These are phyloP conservation scores for Dromaius novaehollandiae DNA, from an alignment of 2,113 vertebrate species.

Conservation along the genomic window DNA sequence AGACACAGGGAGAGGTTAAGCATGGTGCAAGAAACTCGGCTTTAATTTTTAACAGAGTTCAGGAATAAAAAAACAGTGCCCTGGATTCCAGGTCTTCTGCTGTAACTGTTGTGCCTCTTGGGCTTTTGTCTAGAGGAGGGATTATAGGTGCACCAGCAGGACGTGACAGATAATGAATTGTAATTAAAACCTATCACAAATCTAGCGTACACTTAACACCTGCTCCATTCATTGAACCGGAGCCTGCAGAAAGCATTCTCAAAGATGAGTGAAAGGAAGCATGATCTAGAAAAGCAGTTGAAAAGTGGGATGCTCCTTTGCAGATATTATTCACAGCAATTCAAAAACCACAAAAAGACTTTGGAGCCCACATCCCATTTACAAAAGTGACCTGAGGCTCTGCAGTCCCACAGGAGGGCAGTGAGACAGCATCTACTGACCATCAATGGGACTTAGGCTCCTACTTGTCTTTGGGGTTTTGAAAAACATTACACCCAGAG, in stretches of 20 bases:
- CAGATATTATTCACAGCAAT: not conserved
- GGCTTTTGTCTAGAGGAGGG: not conserved
- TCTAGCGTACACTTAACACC: not conserved
- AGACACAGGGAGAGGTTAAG: not conserved
- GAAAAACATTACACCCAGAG: not conserved
- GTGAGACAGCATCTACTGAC: not conserved
- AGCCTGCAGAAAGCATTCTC: not conserved
- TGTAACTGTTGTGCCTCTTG: not conserved
- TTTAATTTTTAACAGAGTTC: not conserved
- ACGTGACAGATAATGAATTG: not conserved
- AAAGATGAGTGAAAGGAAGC: not conserved
- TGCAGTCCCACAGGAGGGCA: not conserved
- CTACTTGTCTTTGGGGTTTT: not conserved
- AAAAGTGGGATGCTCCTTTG: not conserved
- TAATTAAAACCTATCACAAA: conserved; percentile 3
- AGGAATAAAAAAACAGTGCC: not conserved
- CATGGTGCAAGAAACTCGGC: not conserved
- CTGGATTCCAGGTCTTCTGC: not conserved
- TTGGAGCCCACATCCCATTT: not conserved
- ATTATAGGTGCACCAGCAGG: not conserved
- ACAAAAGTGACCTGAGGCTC: not conserved
- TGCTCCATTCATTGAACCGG: not conserved
- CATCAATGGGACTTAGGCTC: not conserved
- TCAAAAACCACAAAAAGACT: not conserved
- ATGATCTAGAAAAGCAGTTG: not conserved